Base-by-base conservation (phyloP, 1,140 invertebrate genomes). In the Hyles vespertilio region DNA sequence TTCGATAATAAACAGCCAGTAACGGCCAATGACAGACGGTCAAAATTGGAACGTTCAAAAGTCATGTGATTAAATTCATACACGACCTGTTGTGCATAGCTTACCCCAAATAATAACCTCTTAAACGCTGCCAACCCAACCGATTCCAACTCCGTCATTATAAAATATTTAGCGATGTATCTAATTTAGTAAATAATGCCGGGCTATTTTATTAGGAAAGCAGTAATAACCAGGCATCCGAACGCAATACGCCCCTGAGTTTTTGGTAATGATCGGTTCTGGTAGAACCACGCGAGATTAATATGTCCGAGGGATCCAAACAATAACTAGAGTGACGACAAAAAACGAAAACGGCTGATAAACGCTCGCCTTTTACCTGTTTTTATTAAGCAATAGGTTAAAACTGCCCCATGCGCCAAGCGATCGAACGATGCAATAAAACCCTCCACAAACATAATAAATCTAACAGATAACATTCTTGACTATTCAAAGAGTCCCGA, bases 151-250 rank as follows among this genome's bases (percentile, higher is more conserved):
- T 77, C 71, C 71, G 63, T 79, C 75, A 87, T 87, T 86, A 87
- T 79, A 86, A 87, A 89, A 87, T 87, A 89, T 87, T 89, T 89
- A 89, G 83, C 83, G 82, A 87, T 86, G 70, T 70, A 79, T 75
- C 82, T 79, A 84, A 89, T 87, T 89, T 84, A 65, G 59, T 80
- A 82, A 87, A 86, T 83, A 79, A 85, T 79, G 79, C 74, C 65
- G 74, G 69, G 73, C 77, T 79, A 84, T 84, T 89, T 80, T 82
- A 84, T 81, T 87, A 87, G 80, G 83, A 79, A 71, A 75, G 57
- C 67, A 74, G 64, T 89, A 89, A 89, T 89, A 84, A 84, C 77
- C 79, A 82, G 74, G 81, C 84, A 84, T 67, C 76, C 79, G 79
- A 63, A 77, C 79, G 74, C 71, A 81, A 69, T 75, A 84, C 86